Conservation (phyloP, 1,140 invertebrate species). For the Thrips palmi region DNA sequence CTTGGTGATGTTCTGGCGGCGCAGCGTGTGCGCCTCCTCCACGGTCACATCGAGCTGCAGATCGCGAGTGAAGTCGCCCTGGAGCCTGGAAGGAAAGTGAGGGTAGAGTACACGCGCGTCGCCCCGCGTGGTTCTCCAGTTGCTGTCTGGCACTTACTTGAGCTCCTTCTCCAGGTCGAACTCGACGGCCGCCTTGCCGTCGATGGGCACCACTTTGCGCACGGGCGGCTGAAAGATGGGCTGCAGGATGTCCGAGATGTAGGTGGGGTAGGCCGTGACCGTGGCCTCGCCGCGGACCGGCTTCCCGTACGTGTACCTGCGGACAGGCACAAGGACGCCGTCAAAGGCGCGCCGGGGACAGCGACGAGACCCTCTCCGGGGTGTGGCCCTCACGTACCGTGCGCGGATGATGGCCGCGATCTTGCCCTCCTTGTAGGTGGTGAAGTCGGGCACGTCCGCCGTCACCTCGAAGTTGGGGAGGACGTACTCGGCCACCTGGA, state of each 20-base stretch:
- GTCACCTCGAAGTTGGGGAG: constrained; percentile 81
- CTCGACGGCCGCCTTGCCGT: constrained; percentile 54
- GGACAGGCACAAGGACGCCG: too few relatives aligned
- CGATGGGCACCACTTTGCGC: constrained; percentile 61
- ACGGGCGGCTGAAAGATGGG: constrained; percentile 53
- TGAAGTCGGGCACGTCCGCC: constrained; percentile 59
- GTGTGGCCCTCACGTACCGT: constrained; percentile 50
- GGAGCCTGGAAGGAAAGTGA: constrained; percentile 26
- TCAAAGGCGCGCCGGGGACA: too few relatives aligned
- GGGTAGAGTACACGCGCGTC: too few relatives aligned
- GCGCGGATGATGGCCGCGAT: constrained; percentile 61
- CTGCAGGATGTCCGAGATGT: constrained; percentile 56
- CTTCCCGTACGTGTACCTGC: constrained; percentile 61
- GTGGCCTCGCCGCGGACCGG: constrained; percentile 64
- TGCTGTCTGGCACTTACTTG: constrained; percentile 27
- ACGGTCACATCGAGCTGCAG: constrained; percentile 59
- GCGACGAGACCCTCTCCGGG: too few relatives aligned
- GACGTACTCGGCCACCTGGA: constrained; percentile 80
- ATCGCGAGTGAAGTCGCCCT: constrained; percentile 52
- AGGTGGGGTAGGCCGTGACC: constrained; percentile 53
- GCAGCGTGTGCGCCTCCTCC: constrained; percentile 59
- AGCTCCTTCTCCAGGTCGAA: constrained; percentile 56
- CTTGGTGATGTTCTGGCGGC: constrained; percentile 59
- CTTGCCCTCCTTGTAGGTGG: constrained; percentile 57
- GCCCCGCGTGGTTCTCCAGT: too few relatives aligned